Evolutionary conservation across 2,888 invertebrate species (phyloP).

Genomic region (Drosophila merina): DNA sequence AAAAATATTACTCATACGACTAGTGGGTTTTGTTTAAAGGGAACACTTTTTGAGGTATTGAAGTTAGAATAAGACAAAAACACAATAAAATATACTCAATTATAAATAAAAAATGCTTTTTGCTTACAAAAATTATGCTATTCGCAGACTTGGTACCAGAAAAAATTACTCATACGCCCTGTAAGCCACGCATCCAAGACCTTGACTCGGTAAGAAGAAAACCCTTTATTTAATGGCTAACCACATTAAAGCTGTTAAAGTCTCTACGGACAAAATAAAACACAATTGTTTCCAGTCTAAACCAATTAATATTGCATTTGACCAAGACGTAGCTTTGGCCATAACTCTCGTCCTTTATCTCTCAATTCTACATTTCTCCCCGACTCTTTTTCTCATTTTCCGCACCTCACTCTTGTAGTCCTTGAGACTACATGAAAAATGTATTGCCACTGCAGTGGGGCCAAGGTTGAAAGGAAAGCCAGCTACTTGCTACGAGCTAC

Average conservation of each 20-base stretch:
- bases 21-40: background rate
- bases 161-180: conserved; percentile 3
- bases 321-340: conserved; percentile 32
- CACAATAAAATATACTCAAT: background rate
- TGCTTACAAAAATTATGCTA: too few species aligned
- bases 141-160: too few species aligned
- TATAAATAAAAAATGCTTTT: fast-evolving
- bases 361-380: conserved; percentile 2
- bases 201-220: background rate
- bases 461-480: conserved; percentile 30
- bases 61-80: too few species aligned
- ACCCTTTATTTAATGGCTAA: background rate
- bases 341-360: conserved; percentile 14
- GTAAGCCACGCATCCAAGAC: background rate
- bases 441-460: conserved; percentile 48
- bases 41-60: too few species aligned
- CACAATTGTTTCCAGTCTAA: conserved; percentile 35
- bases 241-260: background rate
- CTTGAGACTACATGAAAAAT: conserved; percentile 63
- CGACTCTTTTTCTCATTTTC: background rate
- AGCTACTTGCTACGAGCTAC: conserved; percentile 3
- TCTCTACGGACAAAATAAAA: background rate
- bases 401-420: background rate
- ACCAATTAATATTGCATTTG: conserved; percentile 39
- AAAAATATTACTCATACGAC: conserved; percentile 4